A percentile compares a stretch with the other conserved stretches of the same genome.
Conservation (phyloP, 2,888 invertebrate genomes). For the Eulithis testata region DNA sequence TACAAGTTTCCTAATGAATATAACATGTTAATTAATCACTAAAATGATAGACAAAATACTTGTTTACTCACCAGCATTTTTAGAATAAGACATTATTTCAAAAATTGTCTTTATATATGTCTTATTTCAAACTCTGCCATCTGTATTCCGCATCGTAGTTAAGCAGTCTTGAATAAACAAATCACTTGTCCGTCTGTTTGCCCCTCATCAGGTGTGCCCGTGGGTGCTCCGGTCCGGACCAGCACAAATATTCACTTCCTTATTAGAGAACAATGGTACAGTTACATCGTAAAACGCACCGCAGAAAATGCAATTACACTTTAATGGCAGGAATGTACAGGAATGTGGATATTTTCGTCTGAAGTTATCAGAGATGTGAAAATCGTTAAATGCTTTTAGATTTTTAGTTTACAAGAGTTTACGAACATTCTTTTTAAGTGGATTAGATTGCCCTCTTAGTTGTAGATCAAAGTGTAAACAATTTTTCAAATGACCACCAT, state of each 20-base stretch:
- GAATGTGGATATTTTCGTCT: slow-evolving; percentile 25
- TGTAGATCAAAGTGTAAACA: slow-evolving; percentile 60
- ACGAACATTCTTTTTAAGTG: slow-evolving; percentile 3
- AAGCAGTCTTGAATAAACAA: slow-evolving; percentile 27
- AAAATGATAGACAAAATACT: too few species aligned
- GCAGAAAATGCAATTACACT: slow-evolving; percentile 52
- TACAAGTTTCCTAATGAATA: background rate
- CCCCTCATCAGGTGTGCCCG: slow-evolving; percentile 34
- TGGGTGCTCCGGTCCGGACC: slow-evolving; percentile 49
- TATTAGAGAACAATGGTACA: slow-evolving; percentile 78
- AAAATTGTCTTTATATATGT: too few species aligned
- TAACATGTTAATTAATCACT: too few species aligned
- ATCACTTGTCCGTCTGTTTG: slow-evolving; percentile 23
- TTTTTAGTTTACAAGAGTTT: background rate
- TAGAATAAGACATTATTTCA: too few species aligned
- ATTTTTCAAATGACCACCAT: slow-evolving; percentile 58
- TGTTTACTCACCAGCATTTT: too few species aligned
- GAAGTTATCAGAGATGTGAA: slow-evolving; percentile 8
- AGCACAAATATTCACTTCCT: slow-evolving; percentile 81
- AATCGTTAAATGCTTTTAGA: background rate
- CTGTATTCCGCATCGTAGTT: background rate
- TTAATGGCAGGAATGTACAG: slow-evolving; percentile 10
- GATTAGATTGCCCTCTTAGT: slow-evolving; percentile 35
- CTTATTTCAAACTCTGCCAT: slow-evolving; percentile 7
- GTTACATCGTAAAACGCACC: slow-evolving; percentile 67